Evolutionary conservation across 2,888 invertebrate species (phyloP).

Genomic region (Sthenelais limicola): DNA sequence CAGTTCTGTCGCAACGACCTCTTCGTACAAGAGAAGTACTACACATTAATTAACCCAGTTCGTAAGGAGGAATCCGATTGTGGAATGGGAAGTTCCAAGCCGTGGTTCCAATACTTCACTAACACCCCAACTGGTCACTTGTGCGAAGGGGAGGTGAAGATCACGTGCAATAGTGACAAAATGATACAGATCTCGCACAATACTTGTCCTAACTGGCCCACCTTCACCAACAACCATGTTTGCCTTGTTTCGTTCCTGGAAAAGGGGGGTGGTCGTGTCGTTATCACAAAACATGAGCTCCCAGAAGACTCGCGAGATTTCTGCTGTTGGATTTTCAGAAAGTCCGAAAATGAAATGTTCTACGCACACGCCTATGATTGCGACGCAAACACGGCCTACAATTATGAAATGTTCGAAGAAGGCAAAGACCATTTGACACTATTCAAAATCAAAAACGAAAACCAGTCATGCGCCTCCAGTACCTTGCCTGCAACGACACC

Average conservation of each 20-base stretch:
- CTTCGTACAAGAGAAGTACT: background rate
- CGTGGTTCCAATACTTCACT: background rate
- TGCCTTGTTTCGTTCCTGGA: conserved; percentile 3
- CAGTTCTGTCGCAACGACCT: conserved; percentile 2
- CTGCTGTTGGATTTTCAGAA: conserved; percentile 13
- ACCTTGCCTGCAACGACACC: background rate
- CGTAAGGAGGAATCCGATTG: background rate
- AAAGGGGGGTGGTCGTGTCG: conserved; percentile 9
- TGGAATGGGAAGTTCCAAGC: background rate
- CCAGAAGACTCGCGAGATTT: background rate
- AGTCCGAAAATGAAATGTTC: background rate
- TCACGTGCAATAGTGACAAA: too few relatives aligned
- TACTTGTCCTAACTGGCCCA: too few relatives aligned
- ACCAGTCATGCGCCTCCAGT: conserved; percentile 6
- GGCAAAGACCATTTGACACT: background rate
- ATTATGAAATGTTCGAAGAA: conserved; percentile 2
- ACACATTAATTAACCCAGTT: background rate
- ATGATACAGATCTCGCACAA: too few relatives aligned
- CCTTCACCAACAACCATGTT: background rate
- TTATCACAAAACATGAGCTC: background rate
- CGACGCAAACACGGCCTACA: conserved; percentile 7
- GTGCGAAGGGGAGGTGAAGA: too few relatives aligned
- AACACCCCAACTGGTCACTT: background rate
- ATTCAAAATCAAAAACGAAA: background rate
- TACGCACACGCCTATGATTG: background rate